Evolutionary conservation across 1,140 invertebrate genomes (phyloP), one percentile per base, ranked within the genome.

Genomic region (Drosophila prosaltans): DNA sequence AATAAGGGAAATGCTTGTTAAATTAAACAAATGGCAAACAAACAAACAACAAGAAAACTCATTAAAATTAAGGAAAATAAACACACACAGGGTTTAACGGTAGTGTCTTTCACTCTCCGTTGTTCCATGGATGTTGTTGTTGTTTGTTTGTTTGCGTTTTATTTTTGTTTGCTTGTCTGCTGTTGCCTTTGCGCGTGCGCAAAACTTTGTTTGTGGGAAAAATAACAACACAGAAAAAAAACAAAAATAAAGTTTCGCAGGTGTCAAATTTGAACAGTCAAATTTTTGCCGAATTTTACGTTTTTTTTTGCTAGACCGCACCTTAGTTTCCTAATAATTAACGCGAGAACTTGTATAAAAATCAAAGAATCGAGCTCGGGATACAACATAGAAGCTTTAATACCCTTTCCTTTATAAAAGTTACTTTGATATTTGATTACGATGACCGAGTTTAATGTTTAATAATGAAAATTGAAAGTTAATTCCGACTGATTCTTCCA

Each of bases 41-140:
- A 86, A 78, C 71, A 78, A 73, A 78, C 72, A 73, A 78, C 69
- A 78, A 72, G 63, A 77, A 88, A 79, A 80, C 84, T 89, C 70
- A 88, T 83, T 89, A 89, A 68, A 71, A 72, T 61, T 45, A 72
- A 65, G 65, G 4, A 36, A 36, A 36, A 36, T 6, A 36, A 36
- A 36, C 32, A 36, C 32, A 36, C 28, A 64, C 32, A 10, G 65
- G 39, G 51, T 54, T 78, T 86, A 86, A 86, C 82, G 82, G 82
- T 80, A 88, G 83, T 86, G 74, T 81, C 55, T 69, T 63, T 32
- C 65, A 45, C 36, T 32, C 48, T 16, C 54, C 45, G n/a, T 39
- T 51, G 40, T 8, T 24, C 10, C 39, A 8, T 48, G 45, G 8
- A 26, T 51, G 16, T 21, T 16, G 2, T 51, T 66, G 64, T 48